Evolutionary conservation across 1,140 invertebrate species (phyloP), one percentile per base, ranked within the genome.

Genomic region (Sinella curviseta): DNA sequence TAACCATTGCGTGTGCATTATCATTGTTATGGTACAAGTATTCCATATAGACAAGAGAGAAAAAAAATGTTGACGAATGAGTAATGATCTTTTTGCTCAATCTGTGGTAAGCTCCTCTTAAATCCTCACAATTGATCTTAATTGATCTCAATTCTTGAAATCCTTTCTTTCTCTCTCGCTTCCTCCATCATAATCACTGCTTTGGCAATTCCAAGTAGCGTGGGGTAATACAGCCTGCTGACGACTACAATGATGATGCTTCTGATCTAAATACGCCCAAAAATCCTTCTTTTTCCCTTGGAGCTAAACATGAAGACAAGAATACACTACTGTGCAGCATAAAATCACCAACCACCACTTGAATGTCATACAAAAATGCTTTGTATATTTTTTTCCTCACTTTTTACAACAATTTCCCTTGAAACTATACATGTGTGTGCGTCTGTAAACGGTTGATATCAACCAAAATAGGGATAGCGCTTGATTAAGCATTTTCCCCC

Each of bases 81-180:
- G 24, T 70, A 70, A 70, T 70, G 65, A 70, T 70, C 26, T 70
- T 70, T 70, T 70, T 70, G 65, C 28, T 70, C 28, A 70, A 70
- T 70, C 31, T 70, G 24, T 60, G 57, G 12, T 60, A 60, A 60
- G 57, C 57, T 70, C 65, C 65, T 70, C 77, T 78, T 81, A 81
- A 81, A 81, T 81, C 78, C 80, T 81, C 78, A 82, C 81, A 82
- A 82, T 82, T 82, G 81, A 82, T 77, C 78, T 82, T 82, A 82
- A 82, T 82, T 82, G 81, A 80, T 79, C 78, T 80, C 81, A 82
- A 82, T 82, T 82, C 81, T 60, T 35, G 54, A 60, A 31, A 33
- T 35, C 76, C 55, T 65, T 77, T 57, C 36, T 14, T 77, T 26
- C 57, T 57, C 76, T n/a, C n/a, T n/a, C n/a, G n/a, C n/a, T 77